Percentiles rank a stretch among this genome's conserved stretches.
These are phyloP conservation scores for Cyphomyrmex costatus DNA, from an alignment of 1,140 invertebrate genomes.

Conservation along the genomic window DNA sequence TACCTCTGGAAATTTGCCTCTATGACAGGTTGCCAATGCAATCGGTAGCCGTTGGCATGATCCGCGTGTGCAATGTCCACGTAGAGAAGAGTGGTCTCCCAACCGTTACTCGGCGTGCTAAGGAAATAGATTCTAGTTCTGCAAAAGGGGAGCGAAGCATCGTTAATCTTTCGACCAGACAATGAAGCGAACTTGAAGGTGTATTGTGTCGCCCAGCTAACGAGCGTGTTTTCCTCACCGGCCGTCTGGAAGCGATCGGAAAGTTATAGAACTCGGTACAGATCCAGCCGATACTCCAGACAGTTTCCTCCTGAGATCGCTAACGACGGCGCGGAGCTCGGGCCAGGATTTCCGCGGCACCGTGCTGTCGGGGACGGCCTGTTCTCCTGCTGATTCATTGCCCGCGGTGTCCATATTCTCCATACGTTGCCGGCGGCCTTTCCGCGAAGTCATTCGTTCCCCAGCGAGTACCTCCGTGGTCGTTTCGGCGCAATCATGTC, in stretches of 20 bases:
- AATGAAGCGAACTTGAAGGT: background rate
- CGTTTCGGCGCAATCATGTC: slow-evolving; percentile 59
- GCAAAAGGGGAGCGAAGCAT: slow-evolving; percentile 26
- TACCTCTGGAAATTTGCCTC: slow-evolving; percentile 91
- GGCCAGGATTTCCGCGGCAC: slow-evolving; percentile 89
- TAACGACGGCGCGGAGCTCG: slow-evolving; percentile 93
- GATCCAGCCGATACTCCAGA: slow-evolving; percentile 91
- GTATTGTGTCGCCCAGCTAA: background rate
- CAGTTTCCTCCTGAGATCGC: slow-evolving; percentile 93
- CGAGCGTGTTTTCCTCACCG: slow-evolving; percentile 74
- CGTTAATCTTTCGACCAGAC: background rate
- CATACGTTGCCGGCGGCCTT: background rate
- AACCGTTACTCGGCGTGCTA: slow-evolving; percentile 93
- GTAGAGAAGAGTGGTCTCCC: slow-evolving; percentile 96
- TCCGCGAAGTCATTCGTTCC: slow-evolving; percentile 57
- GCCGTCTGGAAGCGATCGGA: slow-evolving; percentile 92
- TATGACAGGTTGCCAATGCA: slow-evolving; percentile 91
- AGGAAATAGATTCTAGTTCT: slow-evolving; percentile 96
- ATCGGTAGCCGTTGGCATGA: slow-evolving; percentile 85
- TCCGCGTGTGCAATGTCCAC: slow-evolving; percentile 91
- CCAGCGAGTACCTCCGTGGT: slow-evolving; percentile 3
- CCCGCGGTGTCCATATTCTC: slow-evolving; percentile 74
- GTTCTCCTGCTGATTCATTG: slow-evolving; percentile 68
- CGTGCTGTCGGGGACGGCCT: slow-evolving; percentile 39
- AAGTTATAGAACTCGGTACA: slow-evolving; percentile 93